A percentile compares a stretch with the other conserved stretches of the same genome.
Evolutionary conservation across 2,797 vertebrate genomes (phyloP).

Genomic region (Parauchenoglanis punctatus): DNA sequence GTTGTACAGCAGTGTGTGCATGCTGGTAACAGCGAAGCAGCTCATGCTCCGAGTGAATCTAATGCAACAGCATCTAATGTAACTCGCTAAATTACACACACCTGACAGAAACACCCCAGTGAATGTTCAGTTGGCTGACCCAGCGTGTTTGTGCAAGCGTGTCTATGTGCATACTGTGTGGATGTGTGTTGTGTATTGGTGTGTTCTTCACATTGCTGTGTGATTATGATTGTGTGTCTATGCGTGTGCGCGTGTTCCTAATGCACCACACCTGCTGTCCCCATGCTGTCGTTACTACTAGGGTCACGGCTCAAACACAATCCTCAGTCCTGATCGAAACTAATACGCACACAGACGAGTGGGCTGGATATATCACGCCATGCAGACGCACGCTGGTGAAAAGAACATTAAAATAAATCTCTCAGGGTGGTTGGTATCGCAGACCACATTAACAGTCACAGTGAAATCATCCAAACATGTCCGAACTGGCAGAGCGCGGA

Average conservation of each 20-base stretch:
- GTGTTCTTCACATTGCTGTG: conserved; percentile 11
- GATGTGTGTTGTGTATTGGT: not conserved
- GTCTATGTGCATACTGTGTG: conserved; percentile 44
- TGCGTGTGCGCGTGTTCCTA: conserved; percentile 68
- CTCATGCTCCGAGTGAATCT: conserved; percentile 9
- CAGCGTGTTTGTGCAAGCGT: conserved; percentile 39
- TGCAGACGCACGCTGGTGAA: conserved; percentile 73
- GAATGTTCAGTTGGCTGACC: conserved; percentile 50
- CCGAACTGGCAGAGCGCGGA: conserved; percentile 38
- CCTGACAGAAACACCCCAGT: conserved; percentile 64
- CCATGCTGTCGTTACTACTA: conserved; percentile 75
- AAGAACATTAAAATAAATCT: conserved; percentile 63
- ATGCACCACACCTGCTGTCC: conserved; percentile 78
- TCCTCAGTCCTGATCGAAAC: conserved; percentile 56
- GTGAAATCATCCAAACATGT: conserved; percentile 51
- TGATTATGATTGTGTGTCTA: conserved; percentile 21
- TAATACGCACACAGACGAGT: conserved; percentile 75
- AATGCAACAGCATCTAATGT: conserved; percentile 37
- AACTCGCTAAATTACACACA: conserved; percentile 69
- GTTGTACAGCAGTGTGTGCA: conserved; percentile 29
- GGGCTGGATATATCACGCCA: conserved; percentile 66
- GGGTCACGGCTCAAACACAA: conserved; percentile 73
- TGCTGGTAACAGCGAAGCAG: conserved; percentile 10
- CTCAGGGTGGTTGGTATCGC: conserved; percentile 56
- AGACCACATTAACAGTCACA: conserved; percentile 46